These are phyloP conservation scores for Tetramorium parvispinum DNA, from an alignment of 1,140 invertebrate species.

Conservation along the genomic window DNA sequence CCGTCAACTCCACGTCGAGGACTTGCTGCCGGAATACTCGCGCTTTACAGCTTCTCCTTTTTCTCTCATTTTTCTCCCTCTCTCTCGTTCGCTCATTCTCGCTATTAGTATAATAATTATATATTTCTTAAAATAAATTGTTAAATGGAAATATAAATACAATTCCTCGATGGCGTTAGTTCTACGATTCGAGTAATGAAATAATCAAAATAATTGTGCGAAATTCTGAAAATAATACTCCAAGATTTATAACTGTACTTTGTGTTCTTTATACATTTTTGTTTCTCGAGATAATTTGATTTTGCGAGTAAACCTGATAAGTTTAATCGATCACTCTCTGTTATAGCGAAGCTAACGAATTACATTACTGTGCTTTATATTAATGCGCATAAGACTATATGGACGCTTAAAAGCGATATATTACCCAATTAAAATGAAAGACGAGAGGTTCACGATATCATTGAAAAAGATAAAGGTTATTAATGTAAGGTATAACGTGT, in stretches of 20 bases:
- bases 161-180: conserved; percentile 10
- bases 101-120: not conserved
- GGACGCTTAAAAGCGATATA: not conserved
- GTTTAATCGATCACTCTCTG: conserved; percentile 15
- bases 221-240: conserved; percentile 1
- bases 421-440: not conserved
- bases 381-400: not conserved
- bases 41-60: not conserved
- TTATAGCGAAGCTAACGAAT: not conserved
- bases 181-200: not conserved
- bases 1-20: conserved; percentile 2
- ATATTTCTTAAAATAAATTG: conserved; percentile 15
- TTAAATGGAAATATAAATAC: not conserved
- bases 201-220: conserved; percentile 22
- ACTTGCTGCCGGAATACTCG: not conserved
- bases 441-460: not conserved
- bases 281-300: not conserved
- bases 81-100: not conserved
- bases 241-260: conserved; percentile 8
- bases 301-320: conserved; percentile 12
- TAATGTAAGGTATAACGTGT: not conserved
- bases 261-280: conserved; percentile 19
- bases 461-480: not conserved
- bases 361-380: conserved; percentile 11
- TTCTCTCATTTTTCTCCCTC: not conserved